A percentile compares a stretch with the other conserved stretches of the same genome.
These are phyloP conservation scores for Tridacna gigas DNA, from an alignment of 2,888 invertebrate species.

Conservation along the genomic window DNA sequence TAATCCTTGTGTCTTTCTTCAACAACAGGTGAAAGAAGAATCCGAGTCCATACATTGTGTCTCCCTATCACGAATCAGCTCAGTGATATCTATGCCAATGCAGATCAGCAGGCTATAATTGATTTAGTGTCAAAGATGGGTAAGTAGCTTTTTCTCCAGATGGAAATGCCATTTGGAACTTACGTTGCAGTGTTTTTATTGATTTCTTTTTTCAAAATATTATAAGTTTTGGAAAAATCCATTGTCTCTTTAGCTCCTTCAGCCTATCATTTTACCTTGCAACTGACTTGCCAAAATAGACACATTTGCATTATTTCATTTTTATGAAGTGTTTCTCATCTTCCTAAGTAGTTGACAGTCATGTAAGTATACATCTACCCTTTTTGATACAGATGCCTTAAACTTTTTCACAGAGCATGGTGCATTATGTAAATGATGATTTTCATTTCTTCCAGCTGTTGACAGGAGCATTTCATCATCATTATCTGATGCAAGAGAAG, in stretches of 20 bases:
- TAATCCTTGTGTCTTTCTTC: slow-evolving; percentile 29
- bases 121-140: slow-evolving; percentile 98
- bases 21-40: slow-evolving; percentile 93
- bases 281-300: no score
- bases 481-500: slow-evolving; percentile 97
- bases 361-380: no score
- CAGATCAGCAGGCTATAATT: slow-evolving; percentile 97
- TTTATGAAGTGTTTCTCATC: no score
- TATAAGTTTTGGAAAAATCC: no score
- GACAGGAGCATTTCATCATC: slow-evolving; percentile 95
- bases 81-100: slow-evolving; percentile 93
- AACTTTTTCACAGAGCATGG: not conserved
- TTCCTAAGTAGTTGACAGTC: no score
- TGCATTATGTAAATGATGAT: not conserved
- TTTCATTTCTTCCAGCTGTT: slow-evolving; percentile 88
- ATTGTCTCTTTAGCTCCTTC: no score
- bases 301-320: no score
- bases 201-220: no score
- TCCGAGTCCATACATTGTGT: slow-evolving; percentile 98
- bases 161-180: no score
- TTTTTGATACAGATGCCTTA: not conserved
- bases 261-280: no score
- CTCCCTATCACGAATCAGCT: slow-evolving; percentile 94
- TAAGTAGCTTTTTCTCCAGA: slow-evolving; percentile 83
- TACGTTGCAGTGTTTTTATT: no score